Percentiles rank a stretch among this genome's conserved stretches.
These are phyloP conservation scores for Cheilosia vernalis DNA, from an alignment of 2,888 invertebrate genomes.

Conservation along the genomic window DNA sequence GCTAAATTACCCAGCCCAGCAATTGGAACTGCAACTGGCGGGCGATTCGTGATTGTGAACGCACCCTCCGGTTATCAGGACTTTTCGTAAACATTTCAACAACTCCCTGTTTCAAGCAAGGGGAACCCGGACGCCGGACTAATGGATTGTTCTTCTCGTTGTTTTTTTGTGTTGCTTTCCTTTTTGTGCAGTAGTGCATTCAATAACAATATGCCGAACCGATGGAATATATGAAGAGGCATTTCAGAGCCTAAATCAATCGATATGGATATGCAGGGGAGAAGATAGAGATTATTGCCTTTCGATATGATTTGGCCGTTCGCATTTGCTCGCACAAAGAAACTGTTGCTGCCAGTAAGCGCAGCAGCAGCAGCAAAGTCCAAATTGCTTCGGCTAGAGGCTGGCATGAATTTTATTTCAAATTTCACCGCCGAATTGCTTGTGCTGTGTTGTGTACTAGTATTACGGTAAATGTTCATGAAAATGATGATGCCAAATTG, in stretches of 20 bases:
- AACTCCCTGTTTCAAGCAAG: conserved; percentile 75
- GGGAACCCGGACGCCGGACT: conserved; percentile 9
- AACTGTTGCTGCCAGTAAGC: conserved; percentile 53
- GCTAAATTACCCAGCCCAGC: conserved; percentile 75
- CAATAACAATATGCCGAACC: conserved; percentile 64
- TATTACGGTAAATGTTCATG: conserved; percentile 64
- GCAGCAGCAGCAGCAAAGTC: conserved; percentile 35
- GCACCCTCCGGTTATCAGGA: conserved; percentile 79
- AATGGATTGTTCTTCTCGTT: conserved; percentile 45
- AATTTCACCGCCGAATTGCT: conserved; percentile 60
- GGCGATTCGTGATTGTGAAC: conserved; percentile 79
- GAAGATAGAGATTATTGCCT: conserved; percentile 71
- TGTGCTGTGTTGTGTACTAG: conserved; percentile 14
- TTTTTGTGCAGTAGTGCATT: conserved; percentile 68
- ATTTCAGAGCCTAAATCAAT: conserved; percentile 71
- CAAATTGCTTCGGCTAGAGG: conserved; percentile 67
- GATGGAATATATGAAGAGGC: conserved; percentile 61
- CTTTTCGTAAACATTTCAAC: conserved; percentile 78
- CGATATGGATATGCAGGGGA: conserved; percentile 65
- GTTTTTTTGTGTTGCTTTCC: conserved; percentile 1
- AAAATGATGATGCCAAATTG: conserved; percentile 54
- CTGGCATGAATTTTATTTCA: conserved; percentile 71
- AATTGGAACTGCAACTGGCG: conserved; percentile 76
- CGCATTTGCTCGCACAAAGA: conserved; percentile 58
- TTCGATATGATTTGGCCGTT: conserved; percentile 65